Evolutionary conservation across 2,888 invertebrate genomes (phyloP), one percentile per base, ranked within the genome.

Genomic region (Coenonympha arcania): DNA sequence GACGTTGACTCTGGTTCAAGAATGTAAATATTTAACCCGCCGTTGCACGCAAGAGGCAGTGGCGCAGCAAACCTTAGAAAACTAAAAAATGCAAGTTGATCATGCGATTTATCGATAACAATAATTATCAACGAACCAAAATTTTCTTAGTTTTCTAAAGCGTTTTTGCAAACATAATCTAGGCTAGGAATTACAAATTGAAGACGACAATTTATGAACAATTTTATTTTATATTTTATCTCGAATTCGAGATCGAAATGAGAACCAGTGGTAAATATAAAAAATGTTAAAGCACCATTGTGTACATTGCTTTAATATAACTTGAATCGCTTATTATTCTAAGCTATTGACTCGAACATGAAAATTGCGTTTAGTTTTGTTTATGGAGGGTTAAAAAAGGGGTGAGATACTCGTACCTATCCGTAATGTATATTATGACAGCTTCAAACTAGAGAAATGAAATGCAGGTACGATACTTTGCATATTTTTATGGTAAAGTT

Each of bases 251-350:
- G 40, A 37, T 45, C 20, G 20, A 42, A 13, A 31, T 31, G 48
- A 48, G 16, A 31, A 34, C 18, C 49, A 51, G 41, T 51, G 59
- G 76, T 81, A 72, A 44, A 48, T 48, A 58, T 50, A 68, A 67
- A n/a, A 33, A 18, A 44, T 34, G 34, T 11, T 47, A 34, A 28
- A 20, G 66, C 68, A 63, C 65, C 71, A 73, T 74, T 73, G 71
- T 73, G 75, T 73, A 77, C 76, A 80, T 79, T 76, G 78, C 73
- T 75, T 73, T 76, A 76, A 83, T 79, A 79, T 79, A 78, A 81
- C 80, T 81, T 79, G 81, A 76, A 81, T 79, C 73, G 68, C 83
- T 80, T 85, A 83, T 85, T 86, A 85, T 86, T 85, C 84, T 83
- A 73, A 80, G 80, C 83, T 84, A 84, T 85, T 83, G 84, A 84